Conservation (phyloP, 2,113 vertebrate genomes). For the Smithornis capensis region DNA sequence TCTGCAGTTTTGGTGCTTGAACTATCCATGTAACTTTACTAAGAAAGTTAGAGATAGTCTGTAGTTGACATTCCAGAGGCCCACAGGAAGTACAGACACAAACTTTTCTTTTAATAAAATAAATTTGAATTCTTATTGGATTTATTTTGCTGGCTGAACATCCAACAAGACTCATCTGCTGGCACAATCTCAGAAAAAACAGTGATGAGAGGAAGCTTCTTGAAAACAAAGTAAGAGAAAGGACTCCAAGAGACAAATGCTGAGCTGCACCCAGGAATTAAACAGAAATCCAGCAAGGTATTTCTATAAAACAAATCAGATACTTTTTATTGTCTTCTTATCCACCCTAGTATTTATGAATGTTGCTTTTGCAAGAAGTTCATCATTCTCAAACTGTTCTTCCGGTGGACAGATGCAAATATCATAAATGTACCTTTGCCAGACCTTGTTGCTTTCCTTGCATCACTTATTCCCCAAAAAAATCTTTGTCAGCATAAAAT, state of each 20-base stretch:
- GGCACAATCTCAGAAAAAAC: constrained; percentile 17
- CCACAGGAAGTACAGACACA: neutral
- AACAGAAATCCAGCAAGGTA: neutral
- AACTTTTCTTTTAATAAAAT: neutral
- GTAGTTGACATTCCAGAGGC: neutral
- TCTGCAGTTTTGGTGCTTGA: neutral
- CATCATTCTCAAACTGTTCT: neutral
- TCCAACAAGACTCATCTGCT: neutral
- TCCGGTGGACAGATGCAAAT: neutral
- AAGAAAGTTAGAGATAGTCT: neutral
- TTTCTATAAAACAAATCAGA: neutral
- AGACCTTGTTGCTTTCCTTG: neutral
- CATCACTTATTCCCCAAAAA: neutral
- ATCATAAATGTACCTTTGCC: neutral
- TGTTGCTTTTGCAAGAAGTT: neutral
- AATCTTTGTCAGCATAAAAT: neutral
- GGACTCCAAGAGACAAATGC: neutral
- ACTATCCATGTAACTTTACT: neutral
- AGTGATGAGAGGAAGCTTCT: neutral
- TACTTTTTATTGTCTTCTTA: neutral
- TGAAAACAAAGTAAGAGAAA: neutral
- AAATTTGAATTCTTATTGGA: neutral
- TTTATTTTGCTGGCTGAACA: constrained; percentile 18
- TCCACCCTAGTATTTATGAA: neutral
- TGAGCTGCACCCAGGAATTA: neutral